phyloP scores from a whole-genome alignment of 2,888 invertebrate species.

The Drosophila peninsularis region DNA sequence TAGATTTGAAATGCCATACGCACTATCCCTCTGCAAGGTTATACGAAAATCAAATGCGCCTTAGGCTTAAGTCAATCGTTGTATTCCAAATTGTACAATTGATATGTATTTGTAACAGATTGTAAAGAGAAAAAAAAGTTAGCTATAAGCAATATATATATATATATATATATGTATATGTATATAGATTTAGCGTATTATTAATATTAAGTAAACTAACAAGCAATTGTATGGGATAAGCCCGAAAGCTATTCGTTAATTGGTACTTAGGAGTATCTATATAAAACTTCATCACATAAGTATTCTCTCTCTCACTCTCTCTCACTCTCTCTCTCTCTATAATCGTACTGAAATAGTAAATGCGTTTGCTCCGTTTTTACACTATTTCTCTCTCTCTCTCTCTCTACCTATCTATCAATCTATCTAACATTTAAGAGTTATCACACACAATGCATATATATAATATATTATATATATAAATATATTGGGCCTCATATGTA shows the following conservation, averaged over 20 bases:
- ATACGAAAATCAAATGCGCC: constrained; percentile 4
- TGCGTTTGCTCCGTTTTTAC: constrained; percentile 47
- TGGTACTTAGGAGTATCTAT: constrained; percentile 38
- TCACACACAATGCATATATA: constrained; percentile 25
- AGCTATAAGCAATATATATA: constrained; percentile 22
- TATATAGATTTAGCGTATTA: constrained; percentile 15
- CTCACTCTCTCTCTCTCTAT: constrained; percentile 7
- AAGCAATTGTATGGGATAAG: constrained; percentile 43
- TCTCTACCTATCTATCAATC: constrained; percentile 12
- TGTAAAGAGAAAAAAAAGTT: constrained; percentile 9
- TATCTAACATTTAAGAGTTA: constrained; percentile 33
- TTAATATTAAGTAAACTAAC: constrained; percentile 62
- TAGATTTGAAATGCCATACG: no score
- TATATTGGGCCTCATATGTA: constrained; percentile 36
- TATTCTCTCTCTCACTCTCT: constrained; percentile 17
- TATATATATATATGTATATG: constrained; percentile 3
- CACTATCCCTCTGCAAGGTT: constrained; percentile 23
- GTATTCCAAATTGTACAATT: constrained; percentile 32
- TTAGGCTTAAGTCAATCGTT: constrained; percentile 43
- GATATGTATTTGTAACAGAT: constrained; percentile 25
- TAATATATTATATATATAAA: constrained; percentile 7
- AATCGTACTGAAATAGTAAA: constrained; percentile 44
- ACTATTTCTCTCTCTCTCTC: constrained; percentile 13
- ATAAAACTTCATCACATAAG: constrained; percentile 40
- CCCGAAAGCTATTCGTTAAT: constrained; percentile 39